Evolutionary conservation across 2,797 vertebrate genomes (phyloP), one percentile per base, ranked within the genome.

Genomic region (Amblyraja radiata): DNA sequence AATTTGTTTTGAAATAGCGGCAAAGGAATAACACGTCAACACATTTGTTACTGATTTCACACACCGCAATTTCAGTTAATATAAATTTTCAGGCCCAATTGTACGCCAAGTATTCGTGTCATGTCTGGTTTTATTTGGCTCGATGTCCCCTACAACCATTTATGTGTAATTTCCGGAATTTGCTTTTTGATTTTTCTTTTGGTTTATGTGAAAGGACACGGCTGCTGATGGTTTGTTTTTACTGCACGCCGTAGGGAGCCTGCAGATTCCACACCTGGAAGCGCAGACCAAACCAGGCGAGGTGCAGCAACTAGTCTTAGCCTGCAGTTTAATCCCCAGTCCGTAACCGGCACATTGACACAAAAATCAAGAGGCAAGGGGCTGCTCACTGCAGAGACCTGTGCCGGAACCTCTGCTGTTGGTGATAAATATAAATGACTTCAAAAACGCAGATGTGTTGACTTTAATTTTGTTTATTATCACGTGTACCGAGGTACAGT

Each of bases 91-190:
- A 68, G 63, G 84, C 84, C 84, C n/a, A 68, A 36, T 88, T 88
- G 65, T 88, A 36, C 14, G n/a, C 84, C 84, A 88, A 68, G 84
- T 88, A 88, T 88, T 61, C 18, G 1, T 88, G 84, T 88, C 61
- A 36, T 88, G 84, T 88, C 84, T 88, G 84, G 84, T 88, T 88
- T 88, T 88, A 68, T 88, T 88, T 88, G 84, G 84, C 84, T 68
- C 63, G 18, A 6, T 68, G 63, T 88, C 84, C 84, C 36, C 21
- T 88, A 23, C 84, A 88, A 88, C 68, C n/a, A 68, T 36, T 68
- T 88, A 88, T 88, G 84, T 88, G 63, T 61, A 88, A 88, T 88
- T 88, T 88, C 84, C 63, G 63, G 84, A 36, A 88, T 88, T 88
- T 36, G 32, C 61, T 88, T 88, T 88, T 68, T 88, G 84, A 88